These are phyloP conservation scores for Calypte anna DNA, from an alignment of 2,113 vertebrate species.

Conservation along the genomic window DNA sequence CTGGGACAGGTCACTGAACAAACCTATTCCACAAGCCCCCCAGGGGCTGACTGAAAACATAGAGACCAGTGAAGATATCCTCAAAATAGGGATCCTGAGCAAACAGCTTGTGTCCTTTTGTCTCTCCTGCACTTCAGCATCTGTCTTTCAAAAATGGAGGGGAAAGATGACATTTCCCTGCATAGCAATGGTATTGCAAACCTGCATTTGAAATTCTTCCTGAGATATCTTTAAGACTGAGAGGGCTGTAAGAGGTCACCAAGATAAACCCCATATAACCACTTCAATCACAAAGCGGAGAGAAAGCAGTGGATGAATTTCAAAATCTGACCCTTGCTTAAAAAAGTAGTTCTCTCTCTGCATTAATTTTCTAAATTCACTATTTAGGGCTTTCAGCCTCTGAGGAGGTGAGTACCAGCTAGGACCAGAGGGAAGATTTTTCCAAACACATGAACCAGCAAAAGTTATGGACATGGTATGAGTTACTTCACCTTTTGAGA, in stretches of 20 bases:
- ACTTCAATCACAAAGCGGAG: background rate
- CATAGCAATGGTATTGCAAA: background rate
- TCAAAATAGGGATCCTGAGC: background rate
- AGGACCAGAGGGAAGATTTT: background rate
- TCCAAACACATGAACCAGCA: background rate
- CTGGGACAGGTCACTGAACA: background rate
- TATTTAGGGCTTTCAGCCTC: background rate
- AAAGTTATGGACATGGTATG: background rate
- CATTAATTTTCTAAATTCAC: background rate
- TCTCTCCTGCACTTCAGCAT: background rate
- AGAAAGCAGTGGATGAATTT: background rate
- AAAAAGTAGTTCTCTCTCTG: background rate
- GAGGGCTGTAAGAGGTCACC: background rate
- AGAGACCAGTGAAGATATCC: background rate
- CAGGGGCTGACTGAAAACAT: background rate
- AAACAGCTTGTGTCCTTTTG: background rate
- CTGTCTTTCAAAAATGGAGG: background rate
- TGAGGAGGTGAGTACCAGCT: background rate
- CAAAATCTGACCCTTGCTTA: background rate
- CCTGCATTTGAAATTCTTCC: background rate
- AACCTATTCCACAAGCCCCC: background rate
- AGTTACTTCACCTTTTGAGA: background rate
- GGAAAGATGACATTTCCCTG: accelerated
- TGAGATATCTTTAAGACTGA: background rate
- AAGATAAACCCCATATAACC: background rate